A percentile compares a stretch with the other conserved stretches of the same genome.
These are phyloP conservation scores for Ashinkailepas kermadecensis DNA, from an alignment of 2,888 invertebrate genomes.

Conservation along the genomic window DNA sequence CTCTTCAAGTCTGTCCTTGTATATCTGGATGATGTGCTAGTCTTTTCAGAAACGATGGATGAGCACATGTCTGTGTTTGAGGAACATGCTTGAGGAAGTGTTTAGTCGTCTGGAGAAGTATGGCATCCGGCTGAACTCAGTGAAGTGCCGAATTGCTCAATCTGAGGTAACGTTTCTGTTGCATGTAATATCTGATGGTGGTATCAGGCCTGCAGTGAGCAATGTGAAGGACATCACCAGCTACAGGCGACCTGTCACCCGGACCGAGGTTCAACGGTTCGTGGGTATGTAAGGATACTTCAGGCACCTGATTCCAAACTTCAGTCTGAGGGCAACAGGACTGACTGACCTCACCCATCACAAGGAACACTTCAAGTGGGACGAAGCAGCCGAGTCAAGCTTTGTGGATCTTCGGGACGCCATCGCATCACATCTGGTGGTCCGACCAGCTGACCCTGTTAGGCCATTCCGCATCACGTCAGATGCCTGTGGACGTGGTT, in stretches of 20 bases:
- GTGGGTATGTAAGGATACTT: background rate
- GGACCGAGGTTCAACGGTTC: background rate
- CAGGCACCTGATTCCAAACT: background rate
- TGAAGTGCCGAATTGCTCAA: background rate
- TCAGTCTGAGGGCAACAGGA: background rate
- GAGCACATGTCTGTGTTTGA: too few species aligned
- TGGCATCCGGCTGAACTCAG: background rate
- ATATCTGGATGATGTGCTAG: slow-evolving; percentile 1
- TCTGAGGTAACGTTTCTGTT: background rate
- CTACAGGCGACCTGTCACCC: background rate
- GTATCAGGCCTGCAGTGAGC: background rate
- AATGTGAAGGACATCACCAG: background rate
- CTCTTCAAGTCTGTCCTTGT: slow-evolving; percentile 11
- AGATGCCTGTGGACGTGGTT: slow-evolving; percentile 17
- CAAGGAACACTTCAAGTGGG: background rate
- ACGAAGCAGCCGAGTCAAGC: background rate
- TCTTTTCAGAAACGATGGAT: background rate
- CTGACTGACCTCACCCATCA: background rate
- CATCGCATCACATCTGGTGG: background rate
- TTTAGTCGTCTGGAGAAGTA: background rate
- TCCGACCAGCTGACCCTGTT: background rate
- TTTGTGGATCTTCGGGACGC: slow-evolving; percentile 2
- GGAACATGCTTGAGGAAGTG: background rate
- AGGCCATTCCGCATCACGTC: slow-evolving; percentile 10
- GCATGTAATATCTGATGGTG: background rate